Percentiles rank a stretch among this genome's conserved stretches.
phyloP scores from a whole-genome alignment of 2,797 vertebrate genomes.

The Limnodromus scolopaceus region DNA sequence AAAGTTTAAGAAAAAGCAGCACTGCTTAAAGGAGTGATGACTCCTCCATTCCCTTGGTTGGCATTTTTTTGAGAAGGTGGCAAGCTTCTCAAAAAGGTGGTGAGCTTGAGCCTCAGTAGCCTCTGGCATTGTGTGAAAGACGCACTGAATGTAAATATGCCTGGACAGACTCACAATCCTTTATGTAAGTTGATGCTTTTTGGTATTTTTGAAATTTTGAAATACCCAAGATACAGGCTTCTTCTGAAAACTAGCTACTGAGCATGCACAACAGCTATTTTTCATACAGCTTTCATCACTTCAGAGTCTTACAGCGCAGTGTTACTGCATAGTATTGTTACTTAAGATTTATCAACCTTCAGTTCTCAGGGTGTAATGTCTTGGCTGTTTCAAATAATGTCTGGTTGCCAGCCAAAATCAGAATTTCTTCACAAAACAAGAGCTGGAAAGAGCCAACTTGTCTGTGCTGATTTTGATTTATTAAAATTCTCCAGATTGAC shows the following conservation, averaged over 20 bases:
- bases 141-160: conserved; percentile 1
- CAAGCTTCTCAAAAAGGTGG: no score
- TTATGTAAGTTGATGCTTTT: conserved; percentile 50
- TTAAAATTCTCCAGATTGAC: conserved; percentile 52
- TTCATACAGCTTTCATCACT: conserved; percentile 59
- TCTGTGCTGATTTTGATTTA: conserved; percentile 49
- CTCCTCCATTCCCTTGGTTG: not conserved
- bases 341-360: conserved; percentile 61
- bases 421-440: conserved; percentile 66
- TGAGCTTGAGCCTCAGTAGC: not conserved
- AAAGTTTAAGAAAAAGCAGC: not conserved
- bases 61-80: not conserved
- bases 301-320: conserved; percentile 38
- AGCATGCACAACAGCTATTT: conserved; percentile 61
- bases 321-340: conserved; percentile 69
- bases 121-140: not conserved
- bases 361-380: conserved; percentile 56
- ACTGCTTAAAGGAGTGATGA: not conserved
- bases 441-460: conserved; percentile 45
- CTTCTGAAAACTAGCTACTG: conserved; percentile 49
- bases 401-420: conserved; percentile 70
- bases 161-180: not conserved
- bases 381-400: conserved; percentile 50
- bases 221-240: conserved; percentile 38
- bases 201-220: conserved; percentile 57